Evolutionary conservation across 2,888 invertebrate species (phyloP).

Genomic region (Ichneumon xanthorius): DNA sequence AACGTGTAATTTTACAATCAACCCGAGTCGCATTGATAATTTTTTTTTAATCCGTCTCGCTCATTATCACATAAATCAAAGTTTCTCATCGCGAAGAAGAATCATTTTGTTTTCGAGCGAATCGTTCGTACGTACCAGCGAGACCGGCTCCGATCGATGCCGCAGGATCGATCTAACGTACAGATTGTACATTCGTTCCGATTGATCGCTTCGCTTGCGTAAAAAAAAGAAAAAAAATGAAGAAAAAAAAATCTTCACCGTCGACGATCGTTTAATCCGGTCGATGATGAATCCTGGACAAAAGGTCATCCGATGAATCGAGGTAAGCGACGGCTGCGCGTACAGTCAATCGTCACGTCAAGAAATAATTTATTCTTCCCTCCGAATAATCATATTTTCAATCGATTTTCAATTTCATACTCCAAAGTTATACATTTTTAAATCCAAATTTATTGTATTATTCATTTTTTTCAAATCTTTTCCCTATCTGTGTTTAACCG

Average conservation of each 20-base stretch:
- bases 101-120: constrained; percentile 46
- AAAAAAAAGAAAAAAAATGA: not conserved
- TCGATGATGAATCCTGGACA: constrained; percentile 75
- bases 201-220: constrained; percentile 26
- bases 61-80: constrained; percentile 60
- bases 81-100: constrained; percentile 37
- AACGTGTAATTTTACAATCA: constrained; percentile 21
- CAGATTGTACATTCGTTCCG: not conserved
- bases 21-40: constrained; percentile 5
- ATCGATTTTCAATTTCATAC: not conserved
- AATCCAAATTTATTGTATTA: too few relatives aligned
- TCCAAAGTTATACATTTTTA: not conserved
- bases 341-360: not conserved
- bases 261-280: constrained; percentile 61
- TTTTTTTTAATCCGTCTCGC: constrained; percentile 29
- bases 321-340: constrained; percentile 14
- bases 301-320: constrained; percentile 75
- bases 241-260: constrained; percentile 3
- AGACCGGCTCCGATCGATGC: constrained; percentile 12
- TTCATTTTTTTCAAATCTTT: not conserved
- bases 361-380: not conserved
- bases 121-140: constrained; percentile 44
- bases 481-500: not conserved
- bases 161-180: constrained; percentile 39
- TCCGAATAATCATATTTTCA: not conserved